Conservation (phyloP, 2,888 invertebrate genomes). For the Limnephilus rhombicus region DNA sequence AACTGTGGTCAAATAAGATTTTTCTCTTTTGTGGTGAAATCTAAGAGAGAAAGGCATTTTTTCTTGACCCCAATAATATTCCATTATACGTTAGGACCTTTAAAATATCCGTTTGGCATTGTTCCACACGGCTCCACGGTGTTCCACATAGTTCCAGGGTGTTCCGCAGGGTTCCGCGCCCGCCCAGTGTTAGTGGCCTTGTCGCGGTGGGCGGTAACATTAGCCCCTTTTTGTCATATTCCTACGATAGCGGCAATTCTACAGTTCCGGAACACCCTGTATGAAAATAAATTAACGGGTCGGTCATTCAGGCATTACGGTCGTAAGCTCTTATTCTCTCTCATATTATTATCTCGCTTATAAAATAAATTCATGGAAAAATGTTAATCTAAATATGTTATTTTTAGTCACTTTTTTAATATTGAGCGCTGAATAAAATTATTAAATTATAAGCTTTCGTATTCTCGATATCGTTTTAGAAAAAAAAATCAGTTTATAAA, state of each 20-base stretch:
- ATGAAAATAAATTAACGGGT: constrained; percentile 20
- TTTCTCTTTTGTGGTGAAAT: background rate
- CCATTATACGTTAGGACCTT: constrained; percentile 21
- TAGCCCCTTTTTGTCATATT: constrained; percentile 20
- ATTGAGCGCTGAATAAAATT: no score
- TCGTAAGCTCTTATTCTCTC: background rate
- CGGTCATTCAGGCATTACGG: background rate
- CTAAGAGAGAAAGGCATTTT: background rate
- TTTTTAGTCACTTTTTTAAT: background rate
- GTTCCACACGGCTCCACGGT: constrained; percentile 12
- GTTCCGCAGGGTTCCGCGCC: background rate
- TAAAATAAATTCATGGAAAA: background rate
- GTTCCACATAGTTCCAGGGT: background rate
- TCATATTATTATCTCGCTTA: background rate
- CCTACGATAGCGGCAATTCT: constrained; percentile 7
- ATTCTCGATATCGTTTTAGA: no score
- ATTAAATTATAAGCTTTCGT: no score
- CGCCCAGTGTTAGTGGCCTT: constrained; percentile 16
- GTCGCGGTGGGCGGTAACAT: constrained; percentile 21
- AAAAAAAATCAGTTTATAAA: no score
- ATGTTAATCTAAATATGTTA: background rate
- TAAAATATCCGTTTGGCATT: constrained; percentile 27
- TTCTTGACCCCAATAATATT: constrained; percentile 21
- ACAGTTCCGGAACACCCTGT: constrained; percentile 25
- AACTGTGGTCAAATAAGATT: background rate